Conservation (phyloP, 2,113 vertebrate species). For the Dunckerocampus dactyliophorus region DNA sequence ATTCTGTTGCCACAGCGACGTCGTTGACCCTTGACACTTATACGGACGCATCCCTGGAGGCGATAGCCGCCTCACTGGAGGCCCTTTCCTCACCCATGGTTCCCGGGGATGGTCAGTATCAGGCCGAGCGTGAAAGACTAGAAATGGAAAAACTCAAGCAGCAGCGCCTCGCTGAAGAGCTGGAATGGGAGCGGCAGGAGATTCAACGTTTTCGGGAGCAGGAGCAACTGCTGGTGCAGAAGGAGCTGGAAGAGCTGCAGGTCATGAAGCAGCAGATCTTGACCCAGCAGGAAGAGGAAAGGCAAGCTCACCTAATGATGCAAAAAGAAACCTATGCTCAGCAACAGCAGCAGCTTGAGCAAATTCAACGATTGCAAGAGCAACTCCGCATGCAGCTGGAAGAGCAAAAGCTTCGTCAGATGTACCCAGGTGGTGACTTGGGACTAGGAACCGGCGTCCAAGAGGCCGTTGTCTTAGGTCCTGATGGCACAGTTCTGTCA, state of each 20-base stretch:
- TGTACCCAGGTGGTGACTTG: conserved; percentile 68
- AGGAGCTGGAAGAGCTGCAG: conserved; percentile 94
- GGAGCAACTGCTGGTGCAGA: conserved; percentile 93
- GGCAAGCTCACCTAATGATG: conserved; percentile 97
- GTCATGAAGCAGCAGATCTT: conserved; percentile 96
- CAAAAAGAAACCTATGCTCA: conserved; percentile 95
- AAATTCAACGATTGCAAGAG: conserved; percentile 95
- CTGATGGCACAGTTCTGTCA: conserved; percentile 72
- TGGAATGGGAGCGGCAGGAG: conserved; percentile 97
- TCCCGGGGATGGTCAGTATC: conserved; percentile 86
- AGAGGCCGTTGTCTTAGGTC: conserved; percentile 63
- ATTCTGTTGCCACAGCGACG: conserved; percentile 63
- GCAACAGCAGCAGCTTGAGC: conserved; percentile 93
- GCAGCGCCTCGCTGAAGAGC: conserved; percentile 91
- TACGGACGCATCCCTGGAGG: conserved; percentile 81
- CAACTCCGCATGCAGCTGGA: conserved; percentile 92
- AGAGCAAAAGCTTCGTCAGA: conserved; percentile 85
- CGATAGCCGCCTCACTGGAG: conserved; percentile 81
- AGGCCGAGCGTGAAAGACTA: conserved; percentile 88
- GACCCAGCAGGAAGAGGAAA: conserved; percentile 91
- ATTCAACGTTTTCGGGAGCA: conserved; percentile 97
- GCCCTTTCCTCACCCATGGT: conserved; percentile 81
- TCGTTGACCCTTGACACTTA: conserved; percentile 83
- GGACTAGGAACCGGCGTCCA: conserved; percentile 55
- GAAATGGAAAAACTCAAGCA: conserved; percentile 97